Conservation (phyloP, 2,888 invertebrate species). For the Phragmatobia fuliginosa region DNA sequence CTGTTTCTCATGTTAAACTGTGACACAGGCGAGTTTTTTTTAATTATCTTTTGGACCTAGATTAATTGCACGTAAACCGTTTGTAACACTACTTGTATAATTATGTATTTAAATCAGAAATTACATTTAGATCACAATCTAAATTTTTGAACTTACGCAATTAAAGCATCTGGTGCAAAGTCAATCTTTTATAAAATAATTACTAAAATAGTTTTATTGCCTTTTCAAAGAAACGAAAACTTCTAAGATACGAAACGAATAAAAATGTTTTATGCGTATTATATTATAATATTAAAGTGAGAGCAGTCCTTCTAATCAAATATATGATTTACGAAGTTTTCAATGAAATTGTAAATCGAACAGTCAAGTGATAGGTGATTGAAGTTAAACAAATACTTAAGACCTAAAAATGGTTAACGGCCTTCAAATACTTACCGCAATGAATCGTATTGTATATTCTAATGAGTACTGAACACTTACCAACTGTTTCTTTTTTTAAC, state of each 20-base stretch:
- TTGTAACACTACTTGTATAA: not conserved
- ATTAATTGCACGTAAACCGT: too few species aligned
- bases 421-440: not conserved
- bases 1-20: not conserved
- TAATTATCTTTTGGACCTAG: not conserved
- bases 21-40: not conserved
- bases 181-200: not conserved
- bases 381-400: not conserved
- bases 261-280: too few species aligned
- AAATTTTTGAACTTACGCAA: not conserved
- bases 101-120: not conserved
- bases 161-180: not conserved
- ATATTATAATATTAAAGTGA: not conserved
- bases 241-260: not conserved
- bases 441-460: not conserved
- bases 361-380: not conserved
- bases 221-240: not conserved
- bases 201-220: not conserved
- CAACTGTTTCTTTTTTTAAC: too few species aligned
- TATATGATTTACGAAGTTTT: not conserved
- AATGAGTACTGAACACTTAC: not conserved
- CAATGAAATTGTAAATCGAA: not conserved
- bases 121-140: not conserved
- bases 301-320: not conserved
- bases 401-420: not conserved